Base-by-base conservation (phyloP, 2,888 invertebrate species). In the Tachystola acroxantha region DNA sequence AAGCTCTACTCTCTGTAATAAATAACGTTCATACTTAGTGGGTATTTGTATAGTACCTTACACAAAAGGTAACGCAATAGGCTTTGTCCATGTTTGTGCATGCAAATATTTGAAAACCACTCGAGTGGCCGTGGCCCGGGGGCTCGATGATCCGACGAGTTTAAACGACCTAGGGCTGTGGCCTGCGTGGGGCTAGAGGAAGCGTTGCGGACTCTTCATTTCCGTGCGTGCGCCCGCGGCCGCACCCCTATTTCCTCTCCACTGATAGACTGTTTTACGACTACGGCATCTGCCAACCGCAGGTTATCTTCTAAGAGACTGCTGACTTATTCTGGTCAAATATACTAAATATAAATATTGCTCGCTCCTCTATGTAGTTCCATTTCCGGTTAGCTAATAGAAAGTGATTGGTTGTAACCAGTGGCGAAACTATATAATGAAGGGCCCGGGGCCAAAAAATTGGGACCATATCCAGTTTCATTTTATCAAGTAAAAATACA, bases 221-320 rank as follows among this genome's bases (percentile, higher is more conserved):
- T 77, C 77, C 77, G 72, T 57, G 65, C 67, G 66, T 68, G 66
- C 59, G 57, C 53, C 55, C 57, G 64, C 56, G 57, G 57, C 53
- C 49, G 45, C 46, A 45, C 50, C 54, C 61, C 66, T 67, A 72
- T 65, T 67, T 72, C 64, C 70, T 70, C 57, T 53, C 51, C 45
- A 37, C 46, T 57, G 57, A 63, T 60, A 64, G 60, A 61, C 60
- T 60, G 57, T 71, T 73, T 16, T 71, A 71, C 61, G 59, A 52
- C 47, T 43, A 42, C 43, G 36, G 41, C 35, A 37, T 45, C 44
- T 35, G 40, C 40, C 31, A 43, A 41, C 43, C 34, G 43, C 40
- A 20, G 31, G n/a, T 34, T 34, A 11, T 25, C 37, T 16, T 32
- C 28, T 30, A 30, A 37, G 22, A 37, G 32, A 5, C 34, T 34